Evolutionary conservation across 2,797 vertebrate genomes (phyloP).

Genomic region (Diceros bicornis): DNA sequence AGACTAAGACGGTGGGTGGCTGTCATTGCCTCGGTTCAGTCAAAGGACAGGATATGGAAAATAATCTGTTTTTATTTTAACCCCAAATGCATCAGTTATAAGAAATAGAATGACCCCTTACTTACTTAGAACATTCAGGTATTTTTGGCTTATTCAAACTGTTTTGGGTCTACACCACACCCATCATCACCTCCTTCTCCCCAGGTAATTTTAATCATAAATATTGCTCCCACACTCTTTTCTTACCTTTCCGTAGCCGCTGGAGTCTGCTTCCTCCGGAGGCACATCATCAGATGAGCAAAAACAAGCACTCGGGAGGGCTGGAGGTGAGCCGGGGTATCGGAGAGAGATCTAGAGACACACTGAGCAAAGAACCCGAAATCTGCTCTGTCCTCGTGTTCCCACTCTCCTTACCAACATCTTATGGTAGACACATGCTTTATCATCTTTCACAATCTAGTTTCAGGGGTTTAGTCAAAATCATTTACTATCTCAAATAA

Average conservation of each 20-base stretch:
- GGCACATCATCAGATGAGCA: not conserved
- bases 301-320: not conserved
- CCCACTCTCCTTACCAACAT: not conserved
- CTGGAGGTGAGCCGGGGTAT: accelerated
- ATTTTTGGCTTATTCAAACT: not conserved
- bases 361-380: not conserved
- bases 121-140: not conserved
- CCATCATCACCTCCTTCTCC: no score
- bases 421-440: not conserved
- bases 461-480: not conserved
- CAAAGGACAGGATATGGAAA: slow-evolving; percentile 25
- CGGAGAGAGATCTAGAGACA: not conserved
- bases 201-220: not conserved
- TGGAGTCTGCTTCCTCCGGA: not conserved
- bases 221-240: not conserved
- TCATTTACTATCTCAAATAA: not conserved
- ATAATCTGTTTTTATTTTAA: not conserved
- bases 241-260: not conserved
- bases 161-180: no score
- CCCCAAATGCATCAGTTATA: not conserved
- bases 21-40: not conserved
- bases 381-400: not conserved
- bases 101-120: not conserved
- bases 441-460: not conserved
- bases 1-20: not conserved